Evolutionary conservation across 2,113 vertebrate genomes (phyloP).

Genomic region (Notiomystis cincta): DNA sequence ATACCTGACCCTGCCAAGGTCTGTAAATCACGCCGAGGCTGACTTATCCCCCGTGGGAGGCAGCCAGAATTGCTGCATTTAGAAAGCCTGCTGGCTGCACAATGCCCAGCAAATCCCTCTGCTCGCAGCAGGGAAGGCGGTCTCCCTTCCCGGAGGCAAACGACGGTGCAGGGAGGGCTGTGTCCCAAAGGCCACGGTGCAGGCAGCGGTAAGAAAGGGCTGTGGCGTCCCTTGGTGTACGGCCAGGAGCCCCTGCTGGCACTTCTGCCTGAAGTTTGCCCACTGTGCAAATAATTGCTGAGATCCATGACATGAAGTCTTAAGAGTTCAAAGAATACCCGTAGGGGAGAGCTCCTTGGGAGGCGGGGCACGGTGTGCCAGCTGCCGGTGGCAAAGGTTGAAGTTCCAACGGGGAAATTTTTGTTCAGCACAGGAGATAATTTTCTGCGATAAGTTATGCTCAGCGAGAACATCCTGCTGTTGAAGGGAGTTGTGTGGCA

Average conservation of each 20-base stretch:
- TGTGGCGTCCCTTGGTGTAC: accelerated
- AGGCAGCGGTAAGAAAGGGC: background rate
- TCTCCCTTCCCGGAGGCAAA: background rate
- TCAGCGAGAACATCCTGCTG: background rate
- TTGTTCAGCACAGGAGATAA: background rate
- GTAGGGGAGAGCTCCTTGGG: background rate
- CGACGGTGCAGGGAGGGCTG: background rate
- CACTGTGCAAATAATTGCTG: background rate
- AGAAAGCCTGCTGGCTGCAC: background rate
- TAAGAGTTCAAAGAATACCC: conserved; percentile 14
- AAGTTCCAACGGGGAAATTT: background rate
- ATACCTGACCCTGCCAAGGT: background rate
- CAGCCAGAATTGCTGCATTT: background rate
- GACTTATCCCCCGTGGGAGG: background rate
- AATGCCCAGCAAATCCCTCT: background rate
- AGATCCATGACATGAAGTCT: background rate
- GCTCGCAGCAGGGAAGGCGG: background rate
- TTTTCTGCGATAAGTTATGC: background rate
- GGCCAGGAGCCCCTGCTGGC: background rate
- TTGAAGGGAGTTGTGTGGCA: background rate
- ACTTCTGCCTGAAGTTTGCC: background rate
- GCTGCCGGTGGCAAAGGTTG: background rate
- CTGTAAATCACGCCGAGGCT: background rate
- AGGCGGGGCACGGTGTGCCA: background rate
- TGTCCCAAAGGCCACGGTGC: accelerated